Base-by-base conservation (phyloP, 2,797 vertebrate species). In the Coregonus sp. region DNA sequence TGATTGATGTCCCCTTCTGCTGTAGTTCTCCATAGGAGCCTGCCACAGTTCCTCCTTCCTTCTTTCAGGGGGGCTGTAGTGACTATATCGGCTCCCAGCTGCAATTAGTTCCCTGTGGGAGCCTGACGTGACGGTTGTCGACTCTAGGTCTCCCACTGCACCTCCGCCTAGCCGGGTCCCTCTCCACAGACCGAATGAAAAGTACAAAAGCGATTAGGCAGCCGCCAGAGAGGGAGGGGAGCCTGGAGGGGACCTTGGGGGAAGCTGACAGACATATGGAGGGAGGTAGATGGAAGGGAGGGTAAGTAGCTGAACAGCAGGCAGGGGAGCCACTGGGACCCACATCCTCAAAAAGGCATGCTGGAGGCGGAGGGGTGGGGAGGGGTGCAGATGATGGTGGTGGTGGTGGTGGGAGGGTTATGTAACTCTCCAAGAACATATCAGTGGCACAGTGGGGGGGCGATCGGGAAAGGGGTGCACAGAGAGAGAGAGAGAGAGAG, bases 381-480 rank as follows among this genome's bases (percentile, higher is more conserved):
- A 61, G 71, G 70, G 47, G 18, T 33, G 51, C 29, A 56, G 40
- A 47, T 47, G 40, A 47, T 47, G 82, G 86, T 86, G 85, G 86
- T 74, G 86, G 86, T 29, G 31, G 56, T 9, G 31, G 29, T 1
- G 33, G 63, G 20, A 16, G 72, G 20, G 25, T 47, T 37, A 15
- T 29, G 85, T 85, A 94, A 95, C 92, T 90, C 94, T 95, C 93
- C 94, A 94, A 95, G 92, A 95, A 93, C 86, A 79, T 91, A 92
- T 92, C 92, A 91, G 91, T 86, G 85, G 81, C 84, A 87, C 79
- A 87, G 80, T 85, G 9, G 79, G 29, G 47, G 35, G 18, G 18
- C 80, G 79, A 47, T 4, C 5, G 50, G 40, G 72, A 72, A 61
- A 73, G 37, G 74, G 56, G 79, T 83, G 78, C 9, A 3, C 33